A percentile compares a stretch with the other conserved stretches of the same genome.
These are phyloP conservation scores for Tympanuchus pallidicinctus DNA, from an alignment of 2,113 vertebrate genomes.

Conservation along the genomic window DNA sequence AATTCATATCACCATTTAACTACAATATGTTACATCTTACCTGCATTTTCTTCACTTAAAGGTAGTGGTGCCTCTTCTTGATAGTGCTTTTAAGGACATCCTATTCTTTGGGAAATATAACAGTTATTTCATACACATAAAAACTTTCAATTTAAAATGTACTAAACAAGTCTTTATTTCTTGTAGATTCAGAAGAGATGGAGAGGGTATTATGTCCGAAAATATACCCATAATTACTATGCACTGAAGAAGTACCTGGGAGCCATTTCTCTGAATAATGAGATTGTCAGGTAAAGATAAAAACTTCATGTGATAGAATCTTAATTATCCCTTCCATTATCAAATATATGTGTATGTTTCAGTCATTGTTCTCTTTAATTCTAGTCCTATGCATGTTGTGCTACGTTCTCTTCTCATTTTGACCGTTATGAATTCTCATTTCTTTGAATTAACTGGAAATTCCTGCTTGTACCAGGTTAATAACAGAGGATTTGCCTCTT, in stretches of 20 bases:
- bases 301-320: neutral
- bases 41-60: neutral
- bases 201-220: constrained; percentile 89
- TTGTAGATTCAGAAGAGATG: constrained; percentile 90
- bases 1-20: neutral
- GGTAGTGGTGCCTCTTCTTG: neutral
- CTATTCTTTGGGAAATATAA: neutral
- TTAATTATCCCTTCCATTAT: neutral
- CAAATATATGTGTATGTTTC: neutral
- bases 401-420: constrained; percentile 11
- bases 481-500: neutral
- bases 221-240: constrained; percentile 89
- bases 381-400: neutral
- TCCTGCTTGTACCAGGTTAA: neutral
- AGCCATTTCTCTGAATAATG: constrained; percentile 82
- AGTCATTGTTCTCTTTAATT: neutral
- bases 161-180: constrained; percentile 56
- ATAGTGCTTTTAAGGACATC: neutral
- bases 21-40: neutral
- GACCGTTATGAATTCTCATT: neutral
- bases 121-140: neutral
- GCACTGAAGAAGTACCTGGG: constrained; percentile 87
- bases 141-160: neutral
- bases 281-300: constrained; percentile 86
- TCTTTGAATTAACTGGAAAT: neutral